Percentiles rank a stretch among this genome's conserved stretches.
Evolutionary conservation across 2,888 invertebrate genomes (phyloP).

Genomic region (Criorhina ranunculi): DNA sequence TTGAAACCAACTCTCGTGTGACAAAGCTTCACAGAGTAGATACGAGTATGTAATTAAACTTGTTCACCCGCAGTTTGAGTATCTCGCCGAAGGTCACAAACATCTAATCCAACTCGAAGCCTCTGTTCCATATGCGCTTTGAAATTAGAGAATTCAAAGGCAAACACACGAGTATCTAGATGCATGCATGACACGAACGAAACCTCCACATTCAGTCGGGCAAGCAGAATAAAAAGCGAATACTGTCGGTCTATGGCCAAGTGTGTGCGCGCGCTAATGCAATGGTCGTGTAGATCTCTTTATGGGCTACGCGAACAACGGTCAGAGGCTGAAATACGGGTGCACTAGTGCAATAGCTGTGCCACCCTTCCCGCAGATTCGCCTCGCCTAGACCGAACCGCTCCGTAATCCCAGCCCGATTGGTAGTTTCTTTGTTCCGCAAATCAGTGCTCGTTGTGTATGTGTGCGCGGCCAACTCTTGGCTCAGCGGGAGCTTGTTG

Average conservation of each 20-base stretch:
- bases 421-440: slow-evolving; percentile 65
- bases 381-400: slow-evolving; percentile 31
- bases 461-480: no score
- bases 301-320: slow-evolving; percentile 71
- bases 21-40: slow-evolving; percentile 23
- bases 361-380: neutral
- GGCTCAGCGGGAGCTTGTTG: slow-evolving; percentile 53
- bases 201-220: slow-evolving; percentile 12
- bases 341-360: slow-evolving; percentile 57
- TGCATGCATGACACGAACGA: slow-evolving; percentile 40
- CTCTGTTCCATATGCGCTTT: slow-evolving; percentile 22
- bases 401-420: slow-evolving; percentile 35
- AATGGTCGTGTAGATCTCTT: slow-evolving; percentile 59
- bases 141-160: slow-evolving; percentile 45
- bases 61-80: slow-evolving; percentile 52
- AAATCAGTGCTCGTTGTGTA: slow-evolving; percentile 3
- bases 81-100: slow-evolving; percentile 63
- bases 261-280: slow-evolving; percentile 54
- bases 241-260: slow-evolving; percentile 34
- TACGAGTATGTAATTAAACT: slow-evolving; percentile 52
- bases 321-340: slow-evolving; percentile 74
- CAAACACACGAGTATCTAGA: slow-evolving; percentile 40
- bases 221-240: slow-evolving; percentile 4
- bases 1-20: slow-evolving; percentile 17
- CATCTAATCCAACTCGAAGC: slow-evolving; percentile 25